Base-by-base conservation (phyloP, 2,113 vertebrate species). In the Hiodon tergisus region DNA sequence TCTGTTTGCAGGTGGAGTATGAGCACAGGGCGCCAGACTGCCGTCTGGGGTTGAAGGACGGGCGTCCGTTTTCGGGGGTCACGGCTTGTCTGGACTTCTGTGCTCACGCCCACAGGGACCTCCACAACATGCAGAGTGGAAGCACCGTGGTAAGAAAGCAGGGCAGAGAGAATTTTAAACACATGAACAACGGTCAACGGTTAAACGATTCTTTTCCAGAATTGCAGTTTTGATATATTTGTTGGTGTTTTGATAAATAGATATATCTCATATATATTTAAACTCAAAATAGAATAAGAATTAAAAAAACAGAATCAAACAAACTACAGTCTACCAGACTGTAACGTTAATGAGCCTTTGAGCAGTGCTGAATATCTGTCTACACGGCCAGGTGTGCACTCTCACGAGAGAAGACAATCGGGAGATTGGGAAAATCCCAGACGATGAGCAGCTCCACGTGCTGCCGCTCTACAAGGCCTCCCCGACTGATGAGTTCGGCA, bases 61-160 rank as follows among this genome's bases (percentile, higher is more conserved):
- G 97, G 9, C 95, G 95, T 17, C 97, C 97, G 0, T 99, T 99
- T 87, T 98, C 97, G 50, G 97, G 97, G 31, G 96, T 99, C 81
- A 98, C 97, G 1, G 96, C 96, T 13, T 99, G 97, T 83, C 78
- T 99, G 78, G 97, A 99, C 83, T 99, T 99, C 79, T 98, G 95
- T 52, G 97, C 97, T 74, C 97, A 99, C 3, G 91, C 97, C 79
- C 97, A 99, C 78, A 94, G 96, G 85, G 97, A 99, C 83, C 88
- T 96, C 77, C 97, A 99, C 86, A 99, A 99, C 78, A 98, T 99
- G 97, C 92, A 90, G 72, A 95, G 96, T 0, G 97, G 97, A 70
- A 98, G 96, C 69, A 99, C 97, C 48, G 82, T 99, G 93, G 97
- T 99, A 87, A 91, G 95, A 76, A 31, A 31, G 69, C 16, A 5